Percentiles rank a stretch among this genome's conserved stretches.
Evolutionary conservation across 2,797 vertebrate species (phyloP).

Genomic region (Xyrichtys novacula): DNA sequence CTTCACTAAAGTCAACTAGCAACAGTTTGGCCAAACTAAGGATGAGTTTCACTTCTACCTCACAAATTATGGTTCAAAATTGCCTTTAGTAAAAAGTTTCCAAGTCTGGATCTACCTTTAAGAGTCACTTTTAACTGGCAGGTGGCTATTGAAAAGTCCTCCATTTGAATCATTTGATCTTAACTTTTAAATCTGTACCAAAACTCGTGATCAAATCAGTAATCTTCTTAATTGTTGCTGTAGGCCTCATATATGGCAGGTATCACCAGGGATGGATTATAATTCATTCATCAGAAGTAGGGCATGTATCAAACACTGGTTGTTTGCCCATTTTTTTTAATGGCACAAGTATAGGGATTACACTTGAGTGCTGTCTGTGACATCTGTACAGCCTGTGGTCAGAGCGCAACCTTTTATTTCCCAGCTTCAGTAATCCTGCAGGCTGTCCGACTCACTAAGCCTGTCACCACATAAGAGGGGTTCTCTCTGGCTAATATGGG

Average conservation of each 20-base stretch:
- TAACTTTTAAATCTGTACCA: neutral
- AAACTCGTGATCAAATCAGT: conserved; percentile 52
- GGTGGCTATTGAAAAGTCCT: too few species aligned
- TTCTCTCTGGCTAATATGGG: conserved; percentile 41
- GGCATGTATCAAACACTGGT: conserved; percentile 49
- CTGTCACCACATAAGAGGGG: conserved; percentile 36
- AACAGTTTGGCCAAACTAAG: too few species aligned
- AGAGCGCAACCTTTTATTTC: conserved; percentile 68
- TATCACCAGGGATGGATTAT: conserved; percentile 62
- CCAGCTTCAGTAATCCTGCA: conserved; percentile 58
- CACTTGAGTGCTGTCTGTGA: conserved; percentile 57
- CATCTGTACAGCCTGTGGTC: conserved; percentile 65
- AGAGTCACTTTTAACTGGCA: too few species aligned
- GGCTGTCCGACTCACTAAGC: conserved; percentile 59
- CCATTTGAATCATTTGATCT: too few species aligned
- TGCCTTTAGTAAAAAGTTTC: too few species aligned
- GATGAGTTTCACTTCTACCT: too few species aligned
- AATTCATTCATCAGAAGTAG: conserved; percentile 69
- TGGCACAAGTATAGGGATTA: conserved; percentile 75
- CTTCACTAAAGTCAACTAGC: too few species aligned
- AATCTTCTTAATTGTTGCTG: conserved; percentile 65
- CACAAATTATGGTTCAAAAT: too few species aligned
- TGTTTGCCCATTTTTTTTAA: conserved; percentile 50
- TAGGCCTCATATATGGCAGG: conserved; percentile 20
- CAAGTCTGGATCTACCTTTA: too few species aligned